These are phyloP conservation scores for Ectemnius lituratus DNA, from an alignment of 2,888 invertebrate genomes.

Conservation along the genomic window DNA sequence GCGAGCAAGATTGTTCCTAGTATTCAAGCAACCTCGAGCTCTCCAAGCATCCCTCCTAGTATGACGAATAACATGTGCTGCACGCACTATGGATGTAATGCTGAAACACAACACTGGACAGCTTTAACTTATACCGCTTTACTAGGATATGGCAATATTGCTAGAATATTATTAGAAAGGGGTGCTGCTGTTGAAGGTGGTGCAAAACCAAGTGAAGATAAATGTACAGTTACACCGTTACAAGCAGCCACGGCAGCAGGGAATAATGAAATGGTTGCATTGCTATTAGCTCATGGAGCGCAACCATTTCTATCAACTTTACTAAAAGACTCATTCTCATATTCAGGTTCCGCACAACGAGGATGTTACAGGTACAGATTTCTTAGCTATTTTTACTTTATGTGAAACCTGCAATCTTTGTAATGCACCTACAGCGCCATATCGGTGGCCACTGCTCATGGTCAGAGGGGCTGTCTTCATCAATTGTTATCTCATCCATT, in stretches of 20 bases:
- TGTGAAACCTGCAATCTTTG: conserved; percentile 7
- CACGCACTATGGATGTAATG: conserved; percentile 67
- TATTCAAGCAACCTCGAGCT: conserved; percentile 75
- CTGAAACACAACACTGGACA: conserved; percentile 91
- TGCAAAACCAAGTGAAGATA: conserved; percentile 89
- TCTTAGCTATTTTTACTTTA: not conserved
- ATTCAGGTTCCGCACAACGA: conserved; percentile 90
- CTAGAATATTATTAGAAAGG: conserved; percentile 85
- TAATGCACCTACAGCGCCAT: conserved; percentile 82
- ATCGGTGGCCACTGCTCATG: conserved; percentile 93
- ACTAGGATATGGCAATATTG: conserved; percentile 79
- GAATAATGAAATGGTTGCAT: conserved; percentile 87
- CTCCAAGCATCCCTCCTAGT: conserved; percentile 69
- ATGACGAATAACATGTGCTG: conserved; percentile 38
- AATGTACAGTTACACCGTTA: conserved; percentile 91
- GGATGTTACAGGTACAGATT: conserved; percentile 86
- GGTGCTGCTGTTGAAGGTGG: conserved; percentile 93
- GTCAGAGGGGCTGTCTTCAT: conserved; percentile 88
- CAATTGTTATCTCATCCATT: conserved; percentile 88
- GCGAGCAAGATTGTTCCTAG: conserved; percentile 70
- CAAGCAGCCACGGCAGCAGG: conserved; percentile 92
- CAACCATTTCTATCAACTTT: conserved; percentile 93
- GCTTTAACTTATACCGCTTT: conserved; percentile 91
- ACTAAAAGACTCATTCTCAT: conserved; percentile 90
- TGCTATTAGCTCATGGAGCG: conserved; percentile 90